A percentile compares a stretch with the other conserved stretches of the same genome.
Conservation (phyloP, 2,888 invertebrate genomes). For the Plagiodera versicolora region DNA sequence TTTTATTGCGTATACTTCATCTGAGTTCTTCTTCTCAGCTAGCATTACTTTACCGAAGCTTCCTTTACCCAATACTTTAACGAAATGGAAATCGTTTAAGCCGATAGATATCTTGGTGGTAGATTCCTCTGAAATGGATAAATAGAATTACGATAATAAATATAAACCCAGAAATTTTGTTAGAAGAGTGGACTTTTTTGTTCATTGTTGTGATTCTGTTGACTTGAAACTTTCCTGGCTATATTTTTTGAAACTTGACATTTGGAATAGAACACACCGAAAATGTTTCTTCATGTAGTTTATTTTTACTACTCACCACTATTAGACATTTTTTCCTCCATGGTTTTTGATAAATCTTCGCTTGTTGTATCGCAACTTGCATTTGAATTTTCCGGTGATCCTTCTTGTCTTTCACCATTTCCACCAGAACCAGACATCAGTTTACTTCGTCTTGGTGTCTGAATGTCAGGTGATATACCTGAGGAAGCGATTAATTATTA, state of each 20-base stretch:
- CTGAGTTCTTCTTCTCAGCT: constrained; percentile 89
- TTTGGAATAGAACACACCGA: too few species aligned
- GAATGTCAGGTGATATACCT: constrained; percentile 79
- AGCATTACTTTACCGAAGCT: constrained; percentile 99
- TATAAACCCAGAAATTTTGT: too few species aligned
- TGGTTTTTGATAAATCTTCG: constrained; percentile 49
- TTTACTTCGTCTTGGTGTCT: constrained; percentile 67
- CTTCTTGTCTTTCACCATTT: constrained; percentile 48
- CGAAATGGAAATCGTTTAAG: constrained; percentile 91
- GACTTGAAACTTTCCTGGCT: too few species aligned
- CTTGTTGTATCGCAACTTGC: constrained; percentile 42
- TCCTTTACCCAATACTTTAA: constrained; percentile 98
- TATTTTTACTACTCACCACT: constrained; percentile 39
- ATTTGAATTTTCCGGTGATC: constrained; percentile 45
- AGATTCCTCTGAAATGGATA: constrained; percentile 16
- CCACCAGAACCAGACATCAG: constrained; percentile 49
- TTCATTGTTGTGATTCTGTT: too few species aligned
- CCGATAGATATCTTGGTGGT: constrained; percentile 60
- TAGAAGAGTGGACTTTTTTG: too few species aligned
- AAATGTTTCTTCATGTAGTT: too few species aligned
- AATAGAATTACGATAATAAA: too few species aligned
- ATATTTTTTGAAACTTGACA: too few species aligned
- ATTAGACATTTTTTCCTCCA: constrained; percentile 56
- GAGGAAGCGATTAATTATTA: constrained; percentile 12
- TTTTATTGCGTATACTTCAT: constrained; percentile 87